Conservation (phyloP, 2,888 invertebrate genomes). For the Boloria euphrosyne region DNA sequence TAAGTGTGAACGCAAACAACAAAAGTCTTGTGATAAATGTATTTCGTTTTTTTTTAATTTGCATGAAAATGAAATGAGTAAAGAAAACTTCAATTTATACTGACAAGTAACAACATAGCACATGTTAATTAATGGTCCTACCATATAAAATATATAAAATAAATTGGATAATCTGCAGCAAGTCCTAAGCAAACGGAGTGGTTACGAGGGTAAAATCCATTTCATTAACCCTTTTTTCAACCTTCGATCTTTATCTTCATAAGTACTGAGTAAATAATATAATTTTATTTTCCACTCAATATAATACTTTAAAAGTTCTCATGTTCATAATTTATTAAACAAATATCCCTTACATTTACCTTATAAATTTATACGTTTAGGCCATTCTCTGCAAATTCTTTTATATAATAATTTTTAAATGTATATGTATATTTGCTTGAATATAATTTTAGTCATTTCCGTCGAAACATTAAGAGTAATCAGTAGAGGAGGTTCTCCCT, state of each 20-base stretch:
- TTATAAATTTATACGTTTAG: too few relatives aligned
- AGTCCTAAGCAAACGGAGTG: constrained; percentile 23
- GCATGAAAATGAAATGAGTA: too few relatives aligned
- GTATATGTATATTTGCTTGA: neutral
- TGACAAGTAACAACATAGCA: neutral
- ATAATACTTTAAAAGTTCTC: constrained; percentile 15
- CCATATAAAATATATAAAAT: constrained; percentile 16
- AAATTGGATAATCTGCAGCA: constrained; percentile 21
- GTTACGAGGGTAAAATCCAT: constrained; percentile 27
- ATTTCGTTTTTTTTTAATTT: too few relatives aligned
- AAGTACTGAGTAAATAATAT: constrained; percentile 21
- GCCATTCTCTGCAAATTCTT: neutral
- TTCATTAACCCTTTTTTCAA: constrained; percentile 23
- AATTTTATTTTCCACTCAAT: constrained; percentile 23
- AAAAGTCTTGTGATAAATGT: too few relatives aligned
- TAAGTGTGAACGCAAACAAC: too few relatives aligned
- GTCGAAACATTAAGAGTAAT: constrained; percentile 6
- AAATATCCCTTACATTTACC: neutral
- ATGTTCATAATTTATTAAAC: neutral
- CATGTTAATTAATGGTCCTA: neutral
- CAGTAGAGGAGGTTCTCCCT: constrained; percentile 5
- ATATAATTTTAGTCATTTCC: neutral
- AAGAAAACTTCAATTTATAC: neutral
- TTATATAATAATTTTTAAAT: neutral
- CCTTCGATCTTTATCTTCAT: constrained; percentile 29